Evolutionary conservation across 2,113 vertebrate species (phyloP).

Genomic region (Sardina pilchardus): DNA sequence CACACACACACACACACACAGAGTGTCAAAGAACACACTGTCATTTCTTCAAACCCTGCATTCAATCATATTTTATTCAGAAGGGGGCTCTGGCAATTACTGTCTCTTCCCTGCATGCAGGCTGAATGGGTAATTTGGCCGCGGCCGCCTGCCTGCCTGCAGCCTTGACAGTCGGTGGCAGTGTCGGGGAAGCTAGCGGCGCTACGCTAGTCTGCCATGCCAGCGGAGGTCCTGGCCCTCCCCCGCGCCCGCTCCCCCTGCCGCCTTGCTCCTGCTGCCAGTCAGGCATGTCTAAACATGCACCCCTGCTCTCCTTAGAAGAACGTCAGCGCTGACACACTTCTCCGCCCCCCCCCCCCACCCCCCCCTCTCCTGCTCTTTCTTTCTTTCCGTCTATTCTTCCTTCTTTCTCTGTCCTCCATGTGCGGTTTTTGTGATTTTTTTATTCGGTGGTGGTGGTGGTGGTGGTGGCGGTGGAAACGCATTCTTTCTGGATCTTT

Average conservation of each 20-base stretch:
- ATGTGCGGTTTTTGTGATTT: background rate
- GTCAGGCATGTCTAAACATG: slow-evolving; percentile 50
- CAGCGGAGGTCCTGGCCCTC: slow-evolving; percentile 50
- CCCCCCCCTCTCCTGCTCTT: background rate
- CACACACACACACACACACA: slow-evolving; percentile 19
- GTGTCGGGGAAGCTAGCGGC: slow-evolving; percentile 41
- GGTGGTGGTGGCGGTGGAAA: too few relatives aligned
- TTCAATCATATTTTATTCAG: slow-evolving; percentile 75
- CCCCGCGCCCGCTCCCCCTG: slow-evolving; percentile 39
- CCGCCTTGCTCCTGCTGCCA: slow-evolving; percentile 54
- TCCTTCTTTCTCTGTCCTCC: background rate
- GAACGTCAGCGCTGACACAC: background rate
- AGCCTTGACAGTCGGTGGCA: slow-evolving; percentile 58
- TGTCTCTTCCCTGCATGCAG: slow-evolving; percentile 58
- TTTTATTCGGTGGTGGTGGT: background rate
- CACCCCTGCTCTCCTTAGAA: slow-evolving; percentile 38
- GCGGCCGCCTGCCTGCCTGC: slow-evolving; percentile 61
- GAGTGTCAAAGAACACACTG: slow-evolving; percentile 29
- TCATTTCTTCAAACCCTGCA: slow-evolving; percentile 48
- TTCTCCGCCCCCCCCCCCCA: background rate
- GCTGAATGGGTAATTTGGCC: slow-evolving; percentile 70
- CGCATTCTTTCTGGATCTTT: background rate
- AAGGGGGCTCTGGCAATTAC: slow-evolving; percentile 65
- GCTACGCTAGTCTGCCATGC: slow-evolving; percentile 63
- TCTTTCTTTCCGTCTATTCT: background rate